Base-by-base conservation (phyloP, 1,140 invertebrate genomes). In the Drosophila leontia region DNA sequence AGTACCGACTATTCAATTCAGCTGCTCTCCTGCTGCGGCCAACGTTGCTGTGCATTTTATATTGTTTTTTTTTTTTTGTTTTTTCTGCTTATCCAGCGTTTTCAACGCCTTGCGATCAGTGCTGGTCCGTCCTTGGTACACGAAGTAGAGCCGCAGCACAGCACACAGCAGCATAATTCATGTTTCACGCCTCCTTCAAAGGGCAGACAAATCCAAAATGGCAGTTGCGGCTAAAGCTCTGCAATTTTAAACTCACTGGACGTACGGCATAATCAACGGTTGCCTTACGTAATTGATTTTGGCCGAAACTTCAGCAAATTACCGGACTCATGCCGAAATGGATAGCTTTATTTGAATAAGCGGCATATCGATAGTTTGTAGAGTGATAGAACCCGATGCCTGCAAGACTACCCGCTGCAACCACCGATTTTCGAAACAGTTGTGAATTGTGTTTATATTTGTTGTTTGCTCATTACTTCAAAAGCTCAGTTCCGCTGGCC, bases 21-120 rank as follows among this genome's bases (percentile, higher is more conserved):
- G 23, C 23, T 58, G n/a, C 50, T 44, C 19, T 45, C 11, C 11
- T n/a, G n/a, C n/a, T n/a, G n/a, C n/a, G 19, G 45, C 47, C 23
- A 57, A 37, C 26, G 69, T 80, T 75, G 47, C 53, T 42, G 34
- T 76, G 68, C 67, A 90, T 79, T 84, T 88, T 88, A 82, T 84
- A 84, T 81, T 90, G 81, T 76, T 76, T 75, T 81, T 70, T 75
- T 81, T 70, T 79, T 78, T 76, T 75, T 81, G 67, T 19, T 26
- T 29, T 71, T 84, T 9, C 62, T 70, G 85, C 80, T 88, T 88
- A 88, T 90, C 78, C 85, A 88, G 75, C 48, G 72, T 61, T 72
- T 82, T 82, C 85, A 84, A 88, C 85, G 85, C 85, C 85, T 81
- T 59, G 74, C 81, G 67, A 78, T 81, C 74, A 81, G 75, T 51